A percentile compares a stretch with the other conserved stretches of the same genome.
Evolutionary conservation across 2,888 invertebrate genomes (phyloP).

Genomic region (Trichopoda pennipes): DNA sequence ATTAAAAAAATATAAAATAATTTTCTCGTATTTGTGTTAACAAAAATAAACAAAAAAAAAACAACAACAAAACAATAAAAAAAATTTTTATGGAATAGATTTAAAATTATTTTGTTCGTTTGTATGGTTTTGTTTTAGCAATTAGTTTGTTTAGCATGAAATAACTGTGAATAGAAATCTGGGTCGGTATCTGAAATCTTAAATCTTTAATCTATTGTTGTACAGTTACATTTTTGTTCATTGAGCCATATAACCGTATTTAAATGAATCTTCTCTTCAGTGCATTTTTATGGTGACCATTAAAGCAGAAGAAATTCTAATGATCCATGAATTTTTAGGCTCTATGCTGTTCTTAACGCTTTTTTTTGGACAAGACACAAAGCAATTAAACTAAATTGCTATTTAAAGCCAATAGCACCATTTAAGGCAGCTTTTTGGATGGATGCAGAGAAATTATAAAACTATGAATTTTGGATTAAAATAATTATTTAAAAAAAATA

Average conservation of each 20-base stretch:
- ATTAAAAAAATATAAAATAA: neutral
- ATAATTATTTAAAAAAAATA: too few species aligned
- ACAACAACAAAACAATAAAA: neutral
- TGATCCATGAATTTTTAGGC: too few species aligned
- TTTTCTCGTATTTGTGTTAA: neutral
- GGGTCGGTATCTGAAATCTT: conserved; percentile 14
- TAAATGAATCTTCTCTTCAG: neutral
- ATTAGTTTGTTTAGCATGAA: conserved; percentile 20
- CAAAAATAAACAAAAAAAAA: neutral
- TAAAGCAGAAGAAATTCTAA: neutral
- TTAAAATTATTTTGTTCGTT: neutral
- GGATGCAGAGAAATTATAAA: too few species aligned
- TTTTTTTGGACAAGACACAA: too few species aligned
- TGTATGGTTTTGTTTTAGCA: neutral
- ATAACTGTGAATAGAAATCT: conserved; percentile 42
- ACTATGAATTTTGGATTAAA: too few species aligned
- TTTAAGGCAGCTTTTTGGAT: too few species aligned
- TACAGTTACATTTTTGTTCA: neutral
- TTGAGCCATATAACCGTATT: neutral
- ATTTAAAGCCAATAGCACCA: too few species aligned
- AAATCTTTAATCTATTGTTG: neutral
- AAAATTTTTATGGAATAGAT: neutral
- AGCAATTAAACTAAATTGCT: too few species aligned
- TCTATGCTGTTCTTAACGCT: too few species aligned
- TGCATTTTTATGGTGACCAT: neutral